Evolutionary conservation across 2,888 invertebrate species (phyloP), one percentile per base, ranked within the genome.

Genomic region (Aleiodes testaceus): DNA sequence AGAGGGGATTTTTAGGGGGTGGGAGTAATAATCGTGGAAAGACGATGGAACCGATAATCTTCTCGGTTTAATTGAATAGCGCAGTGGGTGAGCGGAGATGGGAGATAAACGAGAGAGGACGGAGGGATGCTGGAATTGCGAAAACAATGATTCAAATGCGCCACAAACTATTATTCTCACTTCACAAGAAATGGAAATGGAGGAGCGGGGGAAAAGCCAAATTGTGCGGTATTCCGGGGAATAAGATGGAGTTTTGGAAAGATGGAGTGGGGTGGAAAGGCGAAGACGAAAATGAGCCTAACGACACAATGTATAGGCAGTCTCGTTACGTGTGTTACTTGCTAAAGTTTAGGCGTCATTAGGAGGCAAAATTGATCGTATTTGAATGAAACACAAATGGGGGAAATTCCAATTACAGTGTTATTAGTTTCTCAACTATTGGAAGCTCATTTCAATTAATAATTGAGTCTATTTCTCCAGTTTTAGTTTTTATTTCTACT

Each of bases 91-190:
- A 36, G 68, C 16, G 22, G 1, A 42, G 47, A n/a, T 36, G 47
- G 47, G 36, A 7, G 66, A 26, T 47, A 61, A 49, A 50, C 18
- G 49, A 68, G 45, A 47, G 36, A 61, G 42, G 44, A 4, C 16
- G 30, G 22, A 16, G 47, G 49, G 42, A 22, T 18, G 12, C 14
- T 22, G n/a, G 71, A 20, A 55, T 20, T 42, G 73, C 70, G 72
- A 79, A 78, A 81, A 81, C 78, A 79, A 80, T 77, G 80, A 80
- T 79, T 81, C 77, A 79, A 78, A 75, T 72, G 70, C 69, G 67
- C 75, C 72, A 67, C 70, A 70, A 78, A 74, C 72, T 75, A 73
- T 16, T 52, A 42, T 72, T 68, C 67, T 50, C 69, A 30, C 72
- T 63, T 42, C 36, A 36, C 36, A 36, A 67, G 68, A 66, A 16